Conservation (phyloP, 30 jellyfish, hydroid and myxozoan genomes). For the Aurelia coerulea region DNA sequence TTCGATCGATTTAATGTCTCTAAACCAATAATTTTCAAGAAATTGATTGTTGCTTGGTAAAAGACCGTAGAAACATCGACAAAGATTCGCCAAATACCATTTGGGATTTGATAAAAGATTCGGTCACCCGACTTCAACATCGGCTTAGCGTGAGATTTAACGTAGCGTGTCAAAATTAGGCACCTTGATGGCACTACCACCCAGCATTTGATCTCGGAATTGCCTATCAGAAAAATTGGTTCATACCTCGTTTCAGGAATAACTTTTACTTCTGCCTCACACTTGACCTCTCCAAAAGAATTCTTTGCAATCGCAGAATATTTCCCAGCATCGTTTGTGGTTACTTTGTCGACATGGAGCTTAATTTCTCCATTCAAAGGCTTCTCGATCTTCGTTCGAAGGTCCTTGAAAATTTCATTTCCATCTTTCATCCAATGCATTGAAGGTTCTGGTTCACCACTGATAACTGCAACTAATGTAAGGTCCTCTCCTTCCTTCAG, state of each 20-base stretch:
- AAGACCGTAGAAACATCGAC: no score
- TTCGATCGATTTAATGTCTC: no score
- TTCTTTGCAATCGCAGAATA: conserved; percentile 69
- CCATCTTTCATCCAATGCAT: conserved; percentile 82
- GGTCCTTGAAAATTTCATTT: conserved; percentile 23
- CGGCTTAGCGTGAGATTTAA: no score
- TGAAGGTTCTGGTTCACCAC: conserved; percentile 78
- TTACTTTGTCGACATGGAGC: conserved; percentile 58
- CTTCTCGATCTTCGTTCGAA: conserved; percentile 60
- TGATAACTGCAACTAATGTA: conserved; percentile 42
- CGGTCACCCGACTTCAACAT: no score
- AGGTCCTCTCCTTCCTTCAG: conserved; percentile 47
- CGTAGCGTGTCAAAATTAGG: no score
- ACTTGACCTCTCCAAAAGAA: conserved; percentile 66
- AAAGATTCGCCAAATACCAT: no score
- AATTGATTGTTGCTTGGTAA: no score
- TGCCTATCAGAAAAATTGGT: no score
- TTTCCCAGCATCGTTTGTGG: conserved; percentile 76
- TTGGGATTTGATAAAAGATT: no score
- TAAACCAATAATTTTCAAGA: no score
- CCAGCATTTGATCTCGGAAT: no score
- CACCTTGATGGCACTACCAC: no score
- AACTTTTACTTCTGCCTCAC: conserved; percentile 49
- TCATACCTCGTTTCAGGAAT: conserved; percentile 23
- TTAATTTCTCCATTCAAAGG: conserved; percentile 49